Percentiles rank a stretch among this genome's conserved stretches.
phyloP scores from a whole-genome alignment of 2,888 invertebrate genomes.

The Spisula subtruncata region DNA sequence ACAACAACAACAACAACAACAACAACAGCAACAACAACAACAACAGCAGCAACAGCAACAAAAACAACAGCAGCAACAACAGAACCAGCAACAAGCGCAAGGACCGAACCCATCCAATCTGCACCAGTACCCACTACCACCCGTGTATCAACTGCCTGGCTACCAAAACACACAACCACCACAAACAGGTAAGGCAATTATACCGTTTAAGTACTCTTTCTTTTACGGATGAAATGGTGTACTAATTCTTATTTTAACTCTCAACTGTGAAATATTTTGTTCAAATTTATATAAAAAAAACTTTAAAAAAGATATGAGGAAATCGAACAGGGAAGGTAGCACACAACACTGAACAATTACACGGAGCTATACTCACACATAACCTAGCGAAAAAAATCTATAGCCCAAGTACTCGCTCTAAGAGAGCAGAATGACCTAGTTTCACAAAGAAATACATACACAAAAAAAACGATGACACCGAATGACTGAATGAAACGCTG shows the following conservation, averaged over 20 bases:
- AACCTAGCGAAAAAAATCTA: neutral
- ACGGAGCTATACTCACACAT: no score
- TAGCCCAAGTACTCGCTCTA: no score
- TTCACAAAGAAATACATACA: no score
- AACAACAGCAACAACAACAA: slow-evolving; percentile 20
- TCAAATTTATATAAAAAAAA: neutral
- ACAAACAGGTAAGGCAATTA: neutral
- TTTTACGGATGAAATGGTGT: neutral
- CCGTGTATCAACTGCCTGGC: neutral
- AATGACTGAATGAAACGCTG: no score
- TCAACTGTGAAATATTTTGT: no score
- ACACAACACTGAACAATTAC: no score
- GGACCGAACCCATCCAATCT: neutral
- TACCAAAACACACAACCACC: neutral
- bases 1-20: slow-evolving; percentile 21
- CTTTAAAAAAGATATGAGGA: no score
- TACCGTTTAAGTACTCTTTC: neutral
- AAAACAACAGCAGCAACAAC: no score
- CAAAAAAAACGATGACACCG: no score
- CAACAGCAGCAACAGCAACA: slow-evolving; percentile 10
- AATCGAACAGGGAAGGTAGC: no score
- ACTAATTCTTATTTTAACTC: no score
- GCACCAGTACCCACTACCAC: slow-evolving; percentile 18
- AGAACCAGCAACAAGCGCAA: neutral
- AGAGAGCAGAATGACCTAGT: neutral